Conservation (phyloP, 2,113 vertebrate genomes). For the Macquaria australasica region DNA sequence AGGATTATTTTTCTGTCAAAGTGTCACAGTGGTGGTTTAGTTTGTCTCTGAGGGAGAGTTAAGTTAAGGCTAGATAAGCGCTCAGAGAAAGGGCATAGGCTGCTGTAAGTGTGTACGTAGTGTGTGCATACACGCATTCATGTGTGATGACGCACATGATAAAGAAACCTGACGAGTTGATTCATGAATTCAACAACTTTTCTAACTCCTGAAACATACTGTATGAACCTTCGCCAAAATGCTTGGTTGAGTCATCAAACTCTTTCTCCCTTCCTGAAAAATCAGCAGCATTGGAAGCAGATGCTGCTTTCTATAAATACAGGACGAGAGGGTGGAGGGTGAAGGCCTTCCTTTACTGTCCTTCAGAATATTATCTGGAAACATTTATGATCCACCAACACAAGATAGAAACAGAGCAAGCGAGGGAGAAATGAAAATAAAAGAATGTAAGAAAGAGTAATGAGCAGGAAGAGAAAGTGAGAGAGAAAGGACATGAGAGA, state of each 20-base stretch:
- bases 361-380: constrained; percentile 80
- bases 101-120: background rate
- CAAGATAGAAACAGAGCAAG: constrained; percentile 45
- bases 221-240: constrained; percentile 41
- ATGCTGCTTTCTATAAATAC: constrained; percentile 72
- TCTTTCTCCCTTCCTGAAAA: constrained; percentile 45
- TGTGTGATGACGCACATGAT: constrained; percentile 19
- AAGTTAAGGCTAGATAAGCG: constrained; percentile 44
- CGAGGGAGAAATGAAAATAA: constrained; percentile 14
- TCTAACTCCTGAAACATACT: constrained; percentile 3
- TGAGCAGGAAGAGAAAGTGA: constrained; percentile 45
- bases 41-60: constrained; percentile 64
- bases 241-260: constrained; percentile 56
- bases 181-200: constrained; percentile 39
- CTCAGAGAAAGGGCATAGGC: constrained; percentile 9
- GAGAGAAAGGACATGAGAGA: constrained; percentile 2
- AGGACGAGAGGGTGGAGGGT: constrained; percentile 65
- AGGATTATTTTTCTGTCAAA: constrained; percentile 59
- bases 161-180: constrained; percentile 27
- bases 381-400: constrained; percentile 77
- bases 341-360: constrained; percentile 63
- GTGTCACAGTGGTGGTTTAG: constrained; percentile 65
- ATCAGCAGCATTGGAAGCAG: constrained; percentile 78
- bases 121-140: constrained; percentile 11
- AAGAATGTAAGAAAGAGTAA: constrained; percentile 27